Conservation (phyloP, 2,797 vertebrate species). For the Cheirogaleus major region DNA sequence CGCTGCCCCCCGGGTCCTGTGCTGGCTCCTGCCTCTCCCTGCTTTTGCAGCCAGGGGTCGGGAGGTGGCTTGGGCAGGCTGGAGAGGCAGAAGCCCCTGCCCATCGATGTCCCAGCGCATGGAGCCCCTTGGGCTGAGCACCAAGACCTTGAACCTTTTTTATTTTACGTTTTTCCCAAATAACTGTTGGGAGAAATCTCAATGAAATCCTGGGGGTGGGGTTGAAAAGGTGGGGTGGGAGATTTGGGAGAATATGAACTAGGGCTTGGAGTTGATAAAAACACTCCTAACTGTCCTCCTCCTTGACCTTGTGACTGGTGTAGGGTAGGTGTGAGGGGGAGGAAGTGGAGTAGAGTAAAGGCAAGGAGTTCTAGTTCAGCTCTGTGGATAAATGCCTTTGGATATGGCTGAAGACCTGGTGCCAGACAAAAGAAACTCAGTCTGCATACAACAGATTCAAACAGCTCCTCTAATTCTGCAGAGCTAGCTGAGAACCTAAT, state of each 20-base stretch:
- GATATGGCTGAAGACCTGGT: constrained; percentile 6
- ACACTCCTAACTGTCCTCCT: constrained; percentile 1
- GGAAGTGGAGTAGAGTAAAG: background rate
- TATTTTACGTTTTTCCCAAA: constrained; percentile 72
- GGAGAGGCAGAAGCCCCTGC: constrained; percentile 35
- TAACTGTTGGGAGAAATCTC: constrained; percentile 65
- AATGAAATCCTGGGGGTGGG: constrained; percentile 54
- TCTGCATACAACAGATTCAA: background rate
- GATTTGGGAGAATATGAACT: background rate
- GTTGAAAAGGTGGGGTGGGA: constrained; percentile 49
- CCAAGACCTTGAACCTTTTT: constrained; percentile 76
- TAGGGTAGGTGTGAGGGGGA: background rate
- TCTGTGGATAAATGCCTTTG: constrained; percentile 3
- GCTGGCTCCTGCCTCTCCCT: constrained; percentile 76
- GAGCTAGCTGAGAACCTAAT: constrained; percentile 6
- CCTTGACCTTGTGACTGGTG: background rate
- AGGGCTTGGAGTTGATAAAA: constrained; percentile 15
- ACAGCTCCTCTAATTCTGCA: constrained; percentile 35
- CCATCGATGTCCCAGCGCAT: constrained; percentile 61
- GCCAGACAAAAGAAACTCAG: constrained; percentile 2
- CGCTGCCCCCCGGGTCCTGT: constrained; percentile 69
- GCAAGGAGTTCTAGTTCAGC: background rate
- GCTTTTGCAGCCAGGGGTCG: constrained; percentile 73
- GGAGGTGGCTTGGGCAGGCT: constrained; percentile 74
- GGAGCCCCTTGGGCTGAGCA: constrained; percentile 79